These are phyloP conservation scores for Acanthococcus lagerstroemiae DNA, from an alignment of 2,888 invertebrate genomes.

Conservation along the genomic window DNA sequence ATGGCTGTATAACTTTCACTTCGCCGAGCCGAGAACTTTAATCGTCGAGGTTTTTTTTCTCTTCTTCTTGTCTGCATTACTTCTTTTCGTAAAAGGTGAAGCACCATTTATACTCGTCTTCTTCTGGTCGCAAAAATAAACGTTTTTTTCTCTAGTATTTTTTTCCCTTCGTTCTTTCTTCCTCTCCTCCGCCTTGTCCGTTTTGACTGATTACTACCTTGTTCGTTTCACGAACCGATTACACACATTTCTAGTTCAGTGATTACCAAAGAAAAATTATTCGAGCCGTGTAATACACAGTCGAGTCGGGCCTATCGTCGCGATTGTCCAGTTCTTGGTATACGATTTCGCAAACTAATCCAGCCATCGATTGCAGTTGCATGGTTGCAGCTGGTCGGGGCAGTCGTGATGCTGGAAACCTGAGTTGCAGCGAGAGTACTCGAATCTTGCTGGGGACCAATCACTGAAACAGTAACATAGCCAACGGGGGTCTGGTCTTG, in stretches of 20 bases:
- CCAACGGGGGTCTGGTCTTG: no score
- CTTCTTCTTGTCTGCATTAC: background rate
- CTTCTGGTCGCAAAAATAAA: background rate
- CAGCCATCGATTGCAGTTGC: no score
- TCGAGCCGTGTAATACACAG: no score
- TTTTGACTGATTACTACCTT: slow-evolving; percentile 5
- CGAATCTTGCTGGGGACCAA: no score
- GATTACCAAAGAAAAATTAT: slow-evolving; percentile 10
- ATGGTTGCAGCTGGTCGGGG: no score
- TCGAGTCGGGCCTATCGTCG: no score
- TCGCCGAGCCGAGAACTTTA: slow-evolving; percentile 14
- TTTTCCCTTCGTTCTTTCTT: background rate
- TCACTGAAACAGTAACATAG: no score
- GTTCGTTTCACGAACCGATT: slow-evolving; percentile 10
- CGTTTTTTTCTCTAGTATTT: background rate
- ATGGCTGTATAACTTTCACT: no score
- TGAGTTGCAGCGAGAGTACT: no score
- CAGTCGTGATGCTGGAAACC: no score
- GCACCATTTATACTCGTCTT: slow-evolving; percentile 11
- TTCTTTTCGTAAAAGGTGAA: slow-evolving; percentile 20
- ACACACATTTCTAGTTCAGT: slow-evolving; percentile 18
- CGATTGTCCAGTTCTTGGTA: no score
- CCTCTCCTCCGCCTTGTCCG: background rate
- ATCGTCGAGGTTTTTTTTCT: slow-evolving; percentile 7
- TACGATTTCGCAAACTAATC: no score